Conservation (phyloP, 2,888 invertebrate genomes). For the Callyntrura guangdongensis region DNA sequence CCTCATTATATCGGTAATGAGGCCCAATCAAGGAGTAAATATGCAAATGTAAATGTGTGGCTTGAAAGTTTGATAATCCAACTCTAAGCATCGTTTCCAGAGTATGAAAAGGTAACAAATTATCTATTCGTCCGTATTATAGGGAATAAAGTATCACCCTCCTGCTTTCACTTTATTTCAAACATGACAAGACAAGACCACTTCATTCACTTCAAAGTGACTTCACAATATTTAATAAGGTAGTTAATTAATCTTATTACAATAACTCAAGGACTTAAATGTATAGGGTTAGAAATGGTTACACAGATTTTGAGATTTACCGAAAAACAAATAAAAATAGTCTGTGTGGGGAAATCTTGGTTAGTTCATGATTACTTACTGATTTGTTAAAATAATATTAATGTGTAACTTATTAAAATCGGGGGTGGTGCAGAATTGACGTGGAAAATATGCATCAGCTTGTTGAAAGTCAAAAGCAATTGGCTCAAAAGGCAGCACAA, state of each 20-base stretch:
- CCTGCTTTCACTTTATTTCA: too few relatives aligned
- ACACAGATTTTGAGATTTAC: not conserved
- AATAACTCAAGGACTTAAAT: not conserved
- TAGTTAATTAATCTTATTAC: not conserved
- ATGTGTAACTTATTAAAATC: not conserved
- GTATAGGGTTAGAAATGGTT: not conserved
- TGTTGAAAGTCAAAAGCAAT: constrained; percentile 70
- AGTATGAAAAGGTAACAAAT: not conserved
- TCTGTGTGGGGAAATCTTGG: not conserved
- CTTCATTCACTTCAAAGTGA: too few relatives aligned
- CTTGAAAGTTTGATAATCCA: too few relatives aligned
- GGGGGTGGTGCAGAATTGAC: constrained; percentile 59
- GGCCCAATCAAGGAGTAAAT: too few relatives aligned
- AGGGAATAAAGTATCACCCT: too few relatives aligned
- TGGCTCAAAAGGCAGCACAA: constrained; percentile 55
- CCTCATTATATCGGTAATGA: too few relatives aligned
- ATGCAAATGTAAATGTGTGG: too few relatives aligned
- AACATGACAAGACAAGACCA: too few relatives aligned
- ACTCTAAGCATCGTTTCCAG: not conserved
- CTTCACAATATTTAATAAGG: too few relatives aligned
- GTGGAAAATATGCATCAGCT: constrained; percentile 74
- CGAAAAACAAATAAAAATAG: too few relatives aligned
- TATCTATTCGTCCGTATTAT: too few relatives aligned
- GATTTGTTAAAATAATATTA: not conserved
- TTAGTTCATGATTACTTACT: not conserved